These are phyloP conservation scores for Stegophylla sp. DNA, from an alignment of 2,888 invertebrate genomes.

Conservation along the genomic window DNA sequence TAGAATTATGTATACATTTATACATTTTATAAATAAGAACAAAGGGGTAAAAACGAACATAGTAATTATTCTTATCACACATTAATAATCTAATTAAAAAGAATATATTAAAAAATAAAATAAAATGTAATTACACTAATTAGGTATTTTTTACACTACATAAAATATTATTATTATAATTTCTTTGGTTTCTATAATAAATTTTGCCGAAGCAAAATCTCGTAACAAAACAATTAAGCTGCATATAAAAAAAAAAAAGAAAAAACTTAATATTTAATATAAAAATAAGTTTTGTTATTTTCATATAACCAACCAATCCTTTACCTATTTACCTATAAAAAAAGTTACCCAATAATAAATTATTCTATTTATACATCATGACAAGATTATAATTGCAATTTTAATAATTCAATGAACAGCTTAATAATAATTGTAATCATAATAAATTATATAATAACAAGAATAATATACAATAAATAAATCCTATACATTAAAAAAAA, in stretches of 20 bases:
- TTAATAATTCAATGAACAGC: slow-evolving; percentile 30
- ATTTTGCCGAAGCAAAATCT: slow-evolving; percentile 1
- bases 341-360: slow-evolving; percentile 26
- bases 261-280: slow-evolving; percentile 31
- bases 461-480: slow-evolving; percentile 12
- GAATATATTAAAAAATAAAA: not conserved
- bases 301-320: slow-evolving; percentile 8
- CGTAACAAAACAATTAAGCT: slow-evolving; percentile 39
- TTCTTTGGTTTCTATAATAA: slow-evolving; percentile 49
- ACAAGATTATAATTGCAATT: slow-evolving; percentile 20
- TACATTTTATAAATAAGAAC: slow-evolving; percentile 2
- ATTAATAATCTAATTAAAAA: slow-evolving; percentile 23
- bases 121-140: not conserved
- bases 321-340: slow-evolving; percentile 20
- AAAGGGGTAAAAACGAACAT: not conserved
- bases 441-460: slow-evolving; percentile 34
- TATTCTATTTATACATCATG: slow-evolving; percentile 26
- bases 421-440: slow-evolving; percentile 40
- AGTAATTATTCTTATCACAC: slow-evolving; percentile 20
- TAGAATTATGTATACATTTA: slow-evolving; percentile 23
- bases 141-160: slow-evolving; percentile 15
- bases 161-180: slow-evolving; percentile 28
- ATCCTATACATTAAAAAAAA: slow-evolving; percentile 15
- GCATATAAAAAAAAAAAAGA: slow-evolving; percentile 33
- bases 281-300: slow-evolving; percentile 45